Base-by-base conservation (phyloP, 30 jellyfish, hydroid and myxozoan genomes). In the Rhopilema esculentum region DNA sequence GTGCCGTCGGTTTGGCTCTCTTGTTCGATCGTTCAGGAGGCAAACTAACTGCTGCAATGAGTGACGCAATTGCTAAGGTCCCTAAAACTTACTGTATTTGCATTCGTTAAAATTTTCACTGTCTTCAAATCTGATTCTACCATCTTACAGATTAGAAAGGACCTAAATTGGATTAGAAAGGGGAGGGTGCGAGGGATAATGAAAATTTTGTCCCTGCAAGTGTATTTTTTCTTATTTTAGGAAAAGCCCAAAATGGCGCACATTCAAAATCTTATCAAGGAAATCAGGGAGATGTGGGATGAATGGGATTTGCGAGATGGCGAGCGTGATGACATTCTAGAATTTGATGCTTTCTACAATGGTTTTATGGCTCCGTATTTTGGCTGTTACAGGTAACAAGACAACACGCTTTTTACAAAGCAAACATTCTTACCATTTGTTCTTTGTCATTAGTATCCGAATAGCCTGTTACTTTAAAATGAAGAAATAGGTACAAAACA, bases 321-420 rank as follows among this genome's bases (percentile, higher is more conserved):
- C 18, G 67, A 69, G 22, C 61, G 21, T 32, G 97, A 89, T 31
- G 89, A 89, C 79, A 61, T 21, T 0, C 76, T 89, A 25, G 97
- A 89, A 33, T 89, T 89, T 40, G 92, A 89, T 29, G 93, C 97
- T 21, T 89, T 89, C 89, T 89, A 89, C 92, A 89, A 89, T 27
- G 97, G 97, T 0, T 89, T 89, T 89, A 80, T 89, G 92, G 97
- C 97, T 4, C 97, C 97, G 1, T 89, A 89, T 48, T 89, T 89
- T 69, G 97, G 97, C 49, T 89, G 97, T 62, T 89, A 80, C 80
- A 65, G 97, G 64, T 40, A 40, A n/a, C n/a, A n/a, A n/a, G n/a
- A 40, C n/a, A n/a, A n/a, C n/a, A n/a, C n/a, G n/a, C n/a, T n/a
- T n/a, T n/a, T n/a, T n/a, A n/a, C n/a, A n/a, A n/a, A n/a, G n/a